Evolutionary conservation across 2,113 vertebrate genomes (phyloP), one percentile per base, ranked within the genome.

Genomic region (Mormyrus lacerda): DNA sequence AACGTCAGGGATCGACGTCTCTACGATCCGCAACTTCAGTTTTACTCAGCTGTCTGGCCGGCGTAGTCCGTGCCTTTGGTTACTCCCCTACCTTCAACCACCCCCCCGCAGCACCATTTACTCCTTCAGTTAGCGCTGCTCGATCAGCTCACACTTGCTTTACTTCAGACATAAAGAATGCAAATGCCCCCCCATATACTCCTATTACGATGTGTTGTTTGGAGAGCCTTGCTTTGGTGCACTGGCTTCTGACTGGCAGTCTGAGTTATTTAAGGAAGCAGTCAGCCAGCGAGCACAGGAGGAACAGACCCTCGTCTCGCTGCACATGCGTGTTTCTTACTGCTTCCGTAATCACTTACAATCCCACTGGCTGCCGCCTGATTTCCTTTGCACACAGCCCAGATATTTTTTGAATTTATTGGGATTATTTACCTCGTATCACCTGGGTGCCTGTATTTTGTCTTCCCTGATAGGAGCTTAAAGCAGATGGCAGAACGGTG

Each of bases 241-340:
- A 9, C 15, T 35, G 85, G 31, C 15, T 53, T 87, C 31, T 87
- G n/a, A 87, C 35, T 27, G 27, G 27, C 85, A 51, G 48, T n/a
- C 47, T 47, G 44, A 50, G 83, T 53, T 55, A 55, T 87, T 87
- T 87, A 24, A 87, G 48, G 85, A 87, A 47, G 50, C 85, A 87
- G 27, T 55, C 48, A 55, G 48, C 47, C 85, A 21, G 48, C 2
- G 11, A 39, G 31, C 27, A 27, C 85, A 8, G 45, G 17, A 87
- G n/a, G 50, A 19, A 87, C 9, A 31, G 47, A 31, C n/a, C 48
- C 50, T 87, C 11, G n/a, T 87, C 55, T 27, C 5, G 15, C 85
- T 87, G 48, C 13, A 87, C 48, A 19, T 9, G 50, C 44, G 50
- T 15, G 27, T 39, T 87, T 53, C 50, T 55, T 35, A 53, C 27